phyloP scores from a whole-genome alignment of 30 jellyfish, hydroid and myxozoan species.

The Aurelia aurita complex sp. Pacific region DNA sequence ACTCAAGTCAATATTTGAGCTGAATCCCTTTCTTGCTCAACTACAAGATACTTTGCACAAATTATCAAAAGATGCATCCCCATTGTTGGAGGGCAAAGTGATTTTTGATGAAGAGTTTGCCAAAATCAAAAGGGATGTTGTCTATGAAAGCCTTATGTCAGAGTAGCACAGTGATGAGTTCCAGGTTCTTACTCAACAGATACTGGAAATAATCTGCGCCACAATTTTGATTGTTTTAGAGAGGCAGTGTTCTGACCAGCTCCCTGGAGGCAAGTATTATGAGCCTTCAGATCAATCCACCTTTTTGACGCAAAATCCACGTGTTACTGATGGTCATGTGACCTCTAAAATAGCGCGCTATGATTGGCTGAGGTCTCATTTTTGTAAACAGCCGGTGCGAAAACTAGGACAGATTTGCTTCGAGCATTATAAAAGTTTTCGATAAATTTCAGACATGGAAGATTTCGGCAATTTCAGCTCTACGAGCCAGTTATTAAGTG shows the following conservation, averaged over 20 bases:
- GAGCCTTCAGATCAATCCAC: constrained; percentile 3
- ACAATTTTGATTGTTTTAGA: constrained; percentile 1
- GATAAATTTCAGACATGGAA: no score
- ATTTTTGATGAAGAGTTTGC: not conserved
- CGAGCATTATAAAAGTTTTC: no score
- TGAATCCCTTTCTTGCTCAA: constrained; percentile 1
- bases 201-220: not conserved
- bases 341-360: no score
- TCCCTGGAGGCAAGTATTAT: constrained; percentile 6
- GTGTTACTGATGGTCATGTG: no score
- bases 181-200: constrained; percentile 2
- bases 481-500: no score
- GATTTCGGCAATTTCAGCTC: no score
- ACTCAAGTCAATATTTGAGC: constrained; percentile 2
- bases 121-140: not conserved
- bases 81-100: not conserved
- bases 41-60: constrained; percentile 1
- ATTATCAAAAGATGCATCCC: not conserved
- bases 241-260: not conserved
- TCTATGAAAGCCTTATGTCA: not conserved
- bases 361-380: no score
- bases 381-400: no score
- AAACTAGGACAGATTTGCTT: no score
- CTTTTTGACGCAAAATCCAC: no score
- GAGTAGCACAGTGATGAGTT: constrained; percentile 1